Evolutionary conservation across 2,888 invertebrate genomes (phyloP).

Genomic region (Eupithecia dodoneata): DNA sequence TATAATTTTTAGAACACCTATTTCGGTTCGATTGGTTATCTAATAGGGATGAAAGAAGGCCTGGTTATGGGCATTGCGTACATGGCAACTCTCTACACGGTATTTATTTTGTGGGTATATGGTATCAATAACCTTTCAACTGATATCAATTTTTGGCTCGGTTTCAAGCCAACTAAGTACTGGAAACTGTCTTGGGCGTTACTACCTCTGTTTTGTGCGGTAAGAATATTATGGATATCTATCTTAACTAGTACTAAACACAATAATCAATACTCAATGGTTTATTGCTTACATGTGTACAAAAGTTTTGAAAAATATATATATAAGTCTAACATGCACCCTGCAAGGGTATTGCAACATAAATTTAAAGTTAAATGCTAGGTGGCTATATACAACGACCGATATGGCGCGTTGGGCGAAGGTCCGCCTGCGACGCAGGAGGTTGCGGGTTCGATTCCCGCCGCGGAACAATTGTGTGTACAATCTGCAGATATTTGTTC

Average conservation of each 20-base stretch:
- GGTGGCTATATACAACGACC: too few relatives aligned
- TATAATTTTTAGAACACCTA: not conserved
- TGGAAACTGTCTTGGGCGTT: constrained; percentile 65
- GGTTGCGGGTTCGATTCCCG: too few relatives aligned
- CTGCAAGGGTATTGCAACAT: too few relatives aligned
- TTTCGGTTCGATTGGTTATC: not conserved
- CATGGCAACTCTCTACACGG: constrained; percentile 61
- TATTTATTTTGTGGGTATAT: constrained; percentile 71
- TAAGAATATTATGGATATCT: constrained; percentile 50
- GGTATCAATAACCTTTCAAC: constrained; percentile 65
- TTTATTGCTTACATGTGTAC: too few relatives aligned
- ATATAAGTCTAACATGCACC: too few relatives aligned
- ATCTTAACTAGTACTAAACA: not conserved
- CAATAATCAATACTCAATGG: not conserved
- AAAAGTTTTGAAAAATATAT: too few relatives aligned
- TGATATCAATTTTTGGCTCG: constrained; percentile 73
- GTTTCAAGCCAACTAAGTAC: constrained; percentile 69
- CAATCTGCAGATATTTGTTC: too few relatives aligned
- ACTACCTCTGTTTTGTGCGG: constrained; percentile 60
- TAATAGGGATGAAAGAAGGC: constrained; percentile 41
- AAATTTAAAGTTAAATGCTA: too few relatives aligned
- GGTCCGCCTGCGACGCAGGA: too few relatives aligned
- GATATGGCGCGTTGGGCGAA: too few relatives aligned
- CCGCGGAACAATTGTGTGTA: too few relatives aligned
- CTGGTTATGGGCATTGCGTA: constrained; percentile 55